Evolutionary conservation across 2,113 vertebrate genomes (phyloP).

Genomic region (Sinocyclocheilus anophthalmus): DNA sequence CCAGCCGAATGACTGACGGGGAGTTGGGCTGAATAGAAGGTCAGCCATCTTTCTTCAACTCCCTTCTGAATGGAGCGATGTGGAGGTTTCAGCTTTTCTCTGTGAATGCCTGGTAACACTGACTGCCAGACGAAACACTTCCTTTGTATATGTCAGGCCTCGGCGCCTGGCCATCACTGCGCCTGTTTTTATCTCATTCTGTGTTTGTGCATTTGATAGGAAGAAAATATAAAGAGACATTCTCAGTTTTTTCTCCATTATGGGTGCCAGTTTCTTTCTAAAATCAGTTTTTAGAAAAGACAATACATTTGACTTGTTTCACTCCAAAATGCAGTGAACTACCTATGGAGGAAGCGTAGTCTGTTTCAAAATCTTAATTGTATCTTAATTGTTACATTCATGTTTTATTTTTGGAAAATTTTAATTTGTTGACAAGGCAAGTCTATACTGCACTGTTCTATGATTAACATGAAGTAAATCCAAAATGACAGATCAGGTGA

Average conservation of each 20-base stretch:
- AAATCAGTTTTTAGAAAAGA: background rate
- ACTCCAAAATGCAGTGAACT: background rate
- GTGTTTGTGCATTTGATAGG: slow-evolving; percentile 12
- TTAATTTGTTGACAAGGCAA: background rate
- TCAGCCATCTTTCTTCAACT: slow-evolving; percentile 62
- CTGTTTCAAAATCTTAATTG: background rate
- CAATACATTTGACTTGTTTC: background rate
- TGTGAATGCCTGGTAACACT: slow-evolving; percentile 54
- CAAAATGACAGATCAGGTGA: background rate
- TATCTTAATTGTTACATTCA: background rate
- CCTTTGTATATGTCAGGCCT: slow-evolving; percentile 58
- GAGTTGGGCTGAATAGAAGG: slow-evolving; percentile 57
- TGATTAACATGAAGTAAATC: background rate
- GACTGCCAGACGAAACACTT: slow-evolving; percentile 66
- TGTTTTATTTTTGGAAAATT: background rate
- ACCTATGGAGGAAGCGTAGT: background rate
- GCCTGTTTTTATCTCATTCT: slow-evolving; percentile 36
- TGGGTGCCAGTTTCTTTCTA: background rate
- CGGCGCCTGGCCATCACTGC: slow-evolving; percentile 33
- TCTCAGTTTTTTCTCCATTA: background rate
- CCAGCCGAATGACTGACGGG: slow-evolving; percentile 40
- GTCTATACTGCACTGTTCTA: background rate
- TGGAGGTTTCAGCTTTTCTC: slow-evolving; percentile 29
- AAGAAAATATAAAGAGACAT: background rate
- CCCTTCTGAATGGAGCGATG: slow-evolving; percentile 38